These are phyloP conservation scores for Vollenhovia emeryi DNA, from an alignment of 1,140 invertebrate genomes.

Conservation along the genomic window DNA sequence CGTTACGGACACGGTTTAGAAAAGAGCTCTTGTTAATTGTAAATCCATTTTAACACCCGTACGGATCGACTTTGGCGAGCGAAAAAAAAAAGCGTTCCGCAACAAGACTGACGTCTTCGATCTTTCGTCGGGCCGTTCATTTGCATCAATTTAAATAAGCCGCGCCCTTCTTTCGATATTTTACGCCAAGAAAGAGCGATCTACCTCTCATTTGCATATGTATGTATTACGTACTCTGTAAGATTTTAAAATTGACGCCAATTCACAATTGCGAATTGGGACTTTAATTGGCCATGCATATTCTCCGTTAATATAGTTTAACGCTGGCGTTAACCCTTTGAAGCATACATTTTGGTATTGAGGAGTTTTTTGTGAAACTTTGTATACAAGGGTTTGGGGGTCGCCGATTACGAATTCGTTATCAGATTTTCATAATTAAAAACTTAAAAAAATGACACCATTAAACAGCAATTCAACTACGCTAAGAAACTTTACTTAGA, in stretches of 20 bases:
- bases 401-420: too few relatives aligned
- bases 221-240: neutral
- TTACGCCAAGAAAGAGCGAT: neutral
- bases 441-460: too few relatives aligned
- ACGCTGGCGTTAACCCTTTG: neutral
- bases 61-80: neutral
- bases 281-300: neutral
- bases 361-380: too few relatives aligned
- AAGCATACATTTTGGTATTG: too few relatives aligned
- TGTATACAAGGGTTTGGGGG: too few relatives aligned
- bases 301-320: neutral
- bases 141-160: neutral
- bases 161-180: neutral
- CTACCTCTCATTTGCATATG: neutral
- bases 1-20: neutral
- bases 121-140: neutral
- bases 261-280: neutral
- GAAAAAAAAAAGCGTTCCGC: neutral
- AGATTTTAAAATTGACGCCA: neutral
- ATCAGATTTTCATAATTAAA: too few relatives aligned
- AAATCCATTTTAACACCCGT: neutral
- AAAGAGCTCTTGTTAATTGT: neutral
- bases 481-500: too few relatives aligned
- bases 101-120: constrained; percentile 1
- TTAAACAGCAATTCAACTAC: too few relatives aligned